phyloP scores from a whole-genome alignment of 2,113 vertebrate species.

The Peromyscus californicus region DNA sequence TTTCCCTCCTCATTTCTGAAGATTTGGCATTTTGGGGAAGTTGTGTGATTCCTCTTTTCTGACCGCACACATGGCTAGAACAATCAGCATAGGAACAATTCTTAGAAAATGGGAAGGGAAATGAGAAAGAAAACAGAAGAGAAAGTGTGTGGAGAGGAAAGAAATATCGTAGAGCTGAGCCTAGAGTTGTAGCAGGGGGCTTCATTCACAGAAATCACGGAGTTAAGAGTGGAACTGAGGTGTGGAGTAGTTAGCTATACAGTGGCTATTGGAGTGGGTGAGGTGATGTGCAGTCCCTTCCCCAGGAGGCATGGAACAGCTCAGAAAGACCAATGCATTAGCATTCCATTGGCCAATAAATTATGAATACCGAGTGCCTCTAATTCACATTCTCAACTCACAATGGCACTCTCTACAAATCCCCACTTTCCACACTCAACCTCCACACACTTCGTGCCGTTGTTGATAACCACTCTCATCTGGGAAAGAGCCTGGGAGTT shows the following conservation, averaged over 20 bases:
- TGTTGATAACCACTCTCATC: not conserved
- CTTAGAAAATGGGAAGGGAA: not conserved
- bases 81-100: slow-evolving; percentile 21
- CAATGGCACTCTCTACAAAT: not conserved
- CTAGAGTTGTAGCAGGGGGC: not conserved
- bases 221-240: not conserved
- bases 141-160: not conserved
- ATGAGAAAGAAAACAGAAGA: slow-evolving; percentile 5
- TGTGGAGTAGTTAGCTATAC: not conserved
- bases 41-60: slow-evolving; percentile 44
- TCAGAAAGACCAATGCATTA: not conserved
- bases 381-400: slow-evolving; percentile 30
- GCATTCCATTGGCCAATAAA: not conserved
- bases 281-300: not conserved
- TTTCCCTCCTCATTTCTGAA: slow-evolving; percentile 3
- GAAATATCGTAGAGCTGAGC: not conserved
- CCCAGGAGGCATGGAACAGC: not conserved
- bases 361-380: slow-evolving; percentile 15
- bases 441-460: not conserved
- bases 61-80: slow-evolving; percentile 26
- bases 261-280: not conserved
- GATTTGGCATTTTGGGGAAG: slow-evolving; percentile 39
- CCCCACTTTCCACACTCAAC: not conserved
- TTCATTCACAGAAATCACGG: not conserved
- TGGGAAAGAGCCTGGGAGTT: not conserved